Percentiles rank a stretch among this genome's conserved stretches.
These are phyloP conservation scores for Drosophila sp. DNA, from an alignment of 1,140 invertebrate genomes.

Conservation along the genomic window DNA sequence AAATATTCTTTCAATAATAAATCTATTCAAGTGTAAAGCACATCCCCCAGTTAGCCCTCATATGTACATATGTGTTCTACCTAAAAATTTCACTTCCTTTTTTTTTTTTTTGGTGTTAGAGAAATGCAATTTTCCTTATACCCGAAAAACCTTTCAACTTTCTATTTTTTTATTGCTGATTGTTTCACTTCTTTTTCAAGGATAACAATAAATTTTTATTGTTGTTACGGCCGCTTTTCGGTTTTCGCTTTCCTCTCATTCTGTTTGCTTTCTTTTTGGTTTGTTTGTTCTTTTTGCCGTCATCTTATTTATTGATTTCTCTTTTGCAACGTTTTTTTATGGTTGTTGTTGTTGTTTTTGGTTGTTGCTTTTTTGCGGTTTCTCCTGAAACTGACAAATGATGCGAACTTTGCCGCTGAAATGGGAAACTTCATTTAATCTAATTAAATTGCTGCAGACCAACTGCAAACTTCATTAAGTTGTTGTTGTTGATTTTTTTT, in stretches of 20 bases:
- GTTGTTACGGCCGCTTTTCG: constrained; percentile 59
- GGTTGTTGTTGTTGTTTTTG: constrained; percentile 12
- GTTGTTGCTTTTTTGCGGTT: constrained; percentile 35
- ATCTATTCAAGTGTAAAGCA: constrained; percentile 14
- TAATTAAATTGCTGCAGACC: constrained; percentile 58
- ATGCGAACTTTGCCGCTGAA: constrained; percentile 55
- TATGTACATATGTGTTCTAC: background rate
- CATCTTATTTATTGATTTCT: constrained; percentile 67
- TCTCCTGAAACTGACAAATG: constrained; percentile 59
- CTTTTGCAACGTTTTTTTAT: constrained; percentile 28
- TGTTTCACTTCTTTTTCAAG: constrained; percentile 69
- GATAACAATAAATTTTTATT: constrained; percentile 81
- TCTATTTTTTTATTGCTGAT: constrained; percentile 76
- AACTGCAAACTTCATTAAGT: constrained; percentile 60
- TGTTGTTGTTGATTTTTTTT: constrained; percentile 26
- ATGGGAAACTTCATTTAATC: constrained; percentile 57
- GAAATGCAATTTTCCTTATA: constrained; percentile 2
- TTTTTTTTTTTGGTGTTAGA: constrained; percentile 10
- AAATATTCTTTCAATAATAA: background rate
- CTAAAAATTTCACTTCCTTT: constrained; percentile 1
- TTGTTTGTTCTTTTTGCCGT: constrained; percentile 24
- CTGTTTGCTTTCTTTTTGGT: constrained; percentile 47
- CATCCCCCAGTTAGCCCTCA: background rate
- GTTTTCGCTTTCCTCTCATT: constrained; percentile 26
- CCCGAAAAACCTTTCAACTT: constrained; percentile 22